Conservation (phyloP, 2,113 vertebrate genomes). For the Spea bombifrons region DNA sequence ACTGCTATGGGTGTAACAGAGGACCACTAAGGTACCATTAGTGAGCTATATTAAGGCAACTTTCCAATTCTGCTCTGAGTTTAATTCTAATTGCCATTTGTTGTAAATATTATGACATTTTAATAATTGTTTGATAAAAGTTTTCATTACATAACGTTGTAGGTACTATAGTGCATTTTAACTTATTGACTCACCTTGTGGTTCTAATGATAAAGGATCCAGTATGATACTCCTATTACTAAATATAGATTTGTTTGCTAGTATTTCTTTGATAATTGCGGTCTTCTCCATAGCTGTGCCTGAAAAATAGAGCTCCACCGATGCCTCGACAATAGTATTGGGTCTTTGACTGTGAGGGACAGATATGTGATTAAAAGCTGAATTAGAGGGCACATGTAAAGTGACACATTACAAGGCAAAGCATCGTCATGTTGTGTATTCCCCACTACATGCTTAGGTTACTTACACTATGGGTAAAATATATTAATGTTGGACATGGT, state of each 20-base stretch:
- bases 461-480: neutral
- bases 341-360: neutral
- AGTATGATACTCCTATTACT: neutral
- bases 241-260: neutral
- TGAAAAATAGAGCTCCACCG: conserved; percentile 1
- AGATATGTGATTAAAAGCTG: neutral
- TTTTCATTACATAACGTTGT: too few relatives aligned
- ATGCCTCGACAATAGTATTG: neutral
- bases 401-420: neutral
- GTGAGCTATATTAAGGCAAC: too few relatives aligned
- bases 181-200: conserved; percentile 6
- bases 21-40: too few relatives aligned
- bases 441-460: neutral
- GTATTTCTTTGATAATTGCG: neutral
- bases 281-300: neutral
- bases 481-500: neutral
- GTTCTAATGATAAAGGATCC: conserved; percentile 2
- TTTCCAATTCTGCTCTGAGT: too few relatives aligned
- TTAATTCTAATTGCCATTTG: too few relatives aligned
- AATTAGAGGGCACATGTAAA: neutral
- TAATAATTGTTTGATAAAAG: too few relatives aligned
- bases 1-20: too few relatives aligned
- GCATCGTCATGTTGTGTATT: neutral
- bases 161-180: too few relatives aligned
- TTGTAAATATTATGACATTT: too few relatives aligned